Percentiles rank a stretch among this genome's conserved stretches.
These are phyloP conservation scores for Aphelocoma coerulescens DNA, from an alignment of 2,113 vertebrate genomes.

Conservation along the genomic window DNA sequence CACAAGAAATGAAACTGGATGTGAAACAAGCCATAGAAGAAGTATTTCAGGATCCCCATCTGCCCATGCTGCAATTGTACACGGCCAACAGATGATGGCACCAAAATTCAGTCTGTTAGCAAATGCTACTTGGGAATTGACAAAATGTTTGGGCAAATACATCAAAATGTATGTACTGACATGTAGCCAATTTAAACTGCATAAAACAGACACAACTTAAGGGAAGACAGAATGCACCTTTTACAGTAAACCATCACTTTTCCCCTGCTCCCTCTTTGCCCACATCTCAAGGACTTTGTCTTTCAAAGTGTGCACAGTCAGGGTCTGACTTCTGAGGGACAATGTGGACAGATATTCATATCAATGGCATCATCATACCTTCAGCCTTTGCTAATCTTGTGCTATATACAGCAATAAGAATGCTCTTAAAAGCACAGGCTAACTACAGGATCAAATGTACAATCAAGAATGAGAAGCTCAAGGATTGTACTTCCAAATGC, in stretches of 20 bases:
- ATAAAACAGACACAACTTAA: not conserved
- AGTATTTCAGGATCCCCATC: not conserved
- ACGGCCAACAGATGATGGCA: constrained; percentile 66
- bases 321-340: not conserved
- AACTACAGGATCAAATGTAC: not conserved
- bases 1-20: not conserved
- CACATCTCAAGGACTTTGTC: not conserved
- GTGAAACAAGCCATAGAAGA: not conserved
- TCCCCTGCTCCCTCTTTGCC: not conserved
- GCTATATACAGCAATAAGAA: not conserved
- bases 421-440: not conserved
- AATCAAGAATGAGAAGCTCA: not conserved
- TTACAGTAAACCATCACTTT: not conserved
- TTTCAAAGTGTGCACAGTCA: not conserved
- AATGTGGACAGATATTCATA: not conserved
- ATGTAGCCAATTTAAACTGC: not conserved
- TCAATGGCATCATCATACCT: not conserved
- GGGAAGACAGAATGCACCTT: not conserved
- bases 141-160: not conserved
- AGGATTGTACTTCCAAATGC: not conserved
- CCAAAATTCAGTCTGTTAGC: constrained; percentile 29
- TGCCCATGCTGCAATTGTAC: not conserved
- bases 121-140: not conserved
- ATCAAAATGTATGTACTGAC: not conserved
- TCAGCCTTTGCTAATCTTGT: not conserved